Percentiles rank a stretch among this genome's conserved stretches.
phyloP scores from a whole-genome alignment of 2,113 vertebrate genomes.

The Cyprinodon brontotheroides region DNA sequence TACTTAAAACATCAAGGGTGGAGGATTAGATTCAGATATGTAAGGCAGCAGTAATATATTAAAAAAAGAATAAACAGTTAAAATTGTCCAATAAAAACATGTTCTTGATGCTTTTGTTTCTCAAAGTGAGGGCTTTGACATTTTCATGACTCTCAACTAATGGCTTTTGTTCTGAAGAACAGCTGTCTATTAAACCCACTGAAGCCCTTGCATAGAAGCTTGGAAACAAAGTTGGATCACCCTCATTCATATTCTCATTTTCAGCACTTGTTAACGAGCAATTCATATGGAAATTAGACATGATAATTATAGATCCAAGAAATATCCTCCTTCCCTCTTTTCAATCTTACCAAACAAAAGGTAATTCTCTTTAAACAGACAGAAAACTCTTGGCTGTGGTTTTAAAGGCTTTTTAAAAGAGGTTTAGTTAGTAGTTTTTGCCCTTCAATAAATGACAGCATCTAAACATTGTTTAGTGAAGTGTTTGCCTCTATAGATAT shows the following conservation, averaged over 20 bases:
- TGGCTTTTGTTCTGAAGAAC: conserved; percentile 42
- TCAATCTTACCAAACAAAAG: conserved; percentile 33
- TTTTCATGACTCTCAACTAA: conserved; percentile 38
- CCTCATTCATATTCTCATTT: conserved; percentile 46
- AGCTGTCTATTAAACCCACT: conserved; percentile 31
- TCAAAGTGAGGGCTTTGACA: conserved; percentile 39
- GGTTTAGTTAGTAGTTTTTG: conserved; percentile 24
- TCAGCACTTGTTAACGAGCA: conserved; percentile 34
- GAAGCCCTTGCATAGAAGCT: conserved; percentile 38
- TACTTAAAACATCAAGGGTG: conserved; percentile 33
- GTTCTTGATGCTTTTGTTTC: conserved; percentile 8
- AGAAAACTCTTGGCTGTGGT: conserved; percentile 10
- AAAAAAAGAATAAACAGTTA: background rate
- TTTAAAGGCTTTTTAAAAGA: conserved; percentile 25
- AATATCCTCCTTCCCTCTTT: conserved; percentile 49
- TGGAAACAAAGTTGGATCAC: conserved; percentile 46
- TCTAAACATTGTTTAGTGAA: conserved; percentile 44
- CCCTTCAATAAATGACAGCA: conserved; percentile 12
- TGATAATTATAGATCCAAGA: conserved; percentile 49
- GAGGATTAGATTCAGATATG: conserved; percentile 30
- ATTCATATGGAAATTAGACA: conserved; percentile 64
- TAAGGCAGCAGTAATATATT: conserved; percentile 16
- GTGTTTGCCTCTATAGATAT: conserved; percentile 37
- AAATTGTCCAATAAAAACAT: conserved; percentile 22
- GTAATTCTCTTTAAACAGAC: background rate